Evolutionary conservation across 2,888 invertebrate genomes (phyloP), one percentile per base, ranked within the genome.

Genomic region (Calliphora vomitoria): DNA sequence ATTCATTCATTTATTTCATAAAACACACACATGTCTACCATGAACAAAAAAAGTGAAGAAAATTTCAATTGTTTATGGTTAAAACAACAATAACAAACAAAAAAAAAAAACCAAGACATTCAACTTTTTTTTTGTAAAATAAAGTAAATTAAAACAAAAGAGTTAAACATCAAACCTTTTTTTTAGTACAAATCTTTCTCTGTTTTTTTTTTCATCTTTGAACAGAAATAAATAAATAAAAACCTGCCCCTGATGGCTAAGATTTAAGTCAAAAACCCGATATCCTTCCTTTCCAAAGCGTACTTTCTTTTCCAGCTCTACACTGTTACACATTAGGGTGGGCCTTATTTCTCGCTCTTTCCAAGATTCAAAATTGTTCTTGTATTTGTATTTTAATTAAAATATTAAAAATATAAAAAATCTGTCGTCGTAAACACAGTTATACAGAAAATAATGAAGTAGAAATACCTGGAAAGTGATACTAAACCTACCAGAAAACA

Each of bases 181-280:
- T 20, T 6, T 18, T 15, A 44, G 11, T n/a, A 15, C 4, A n/a
- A n/a, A 18, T 71, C 18, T 38, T 69, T 35, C n/a, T 53, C 0
- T n/a, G 8, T 18, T 11, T 18, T 38, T 4, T 4, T 25, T 31
- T 81, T 25, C 31, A n/a, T n/a, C n/a, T n/a, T 41, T 18, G 41
- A 53, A 53, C 10, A 47, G 31, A 58, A 53, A 71, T 18, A 58
- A 62, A 62, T 58, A 68, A 20, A 68, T 20, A 50, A 76, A 76
- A 82, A 74, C 64, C 38, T 44, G 53, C 3, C 47, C 55, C 13
- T 66, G 47, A 71, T 35, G 58, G n/a, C 58, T 69, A 85, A 81
- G 68, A 58, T 20, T 81, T 55, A 76, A 81, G 64, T 64, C 13
- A 71, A n/a, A 71, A 71, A 81, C 85, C 35, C 44, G 64, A 81